Evolutionary conservation across 2,888 invertebrate genomes (phyloP).

Genomic region (Drosophila maculinotata): DNA sequence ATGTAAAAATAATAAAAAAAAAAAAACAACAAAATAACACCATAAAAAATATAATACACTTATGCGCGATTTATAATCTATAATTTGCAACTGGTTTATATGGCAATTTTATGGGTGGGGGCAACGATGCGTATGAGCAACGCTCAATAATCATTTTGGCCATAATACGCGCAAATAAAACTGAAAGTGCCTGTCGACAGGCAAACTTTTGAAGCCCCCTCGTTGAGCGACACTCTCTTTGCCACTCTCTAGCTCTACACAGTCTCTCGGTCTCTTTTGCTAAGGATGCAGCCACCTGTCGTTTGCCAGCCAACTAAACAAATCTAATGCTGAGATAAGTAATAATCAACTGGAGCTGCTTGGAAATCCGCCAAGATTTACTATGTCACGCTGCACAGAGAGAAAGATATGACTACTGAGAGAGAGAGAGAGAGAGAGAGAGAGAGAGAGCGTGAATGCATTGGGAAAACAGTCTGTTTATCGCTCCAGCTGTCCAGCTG

Average conservation of each 20-base stretch:
- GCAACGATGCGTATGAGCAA: conserved; percentile 73
- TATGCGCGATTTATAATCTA: neutral
- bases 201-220: conserved; percentile 1
- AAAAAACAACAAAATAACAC: conserved; percentile 39
- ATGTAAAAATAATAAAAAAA: conserved; percentile 51
- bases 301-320: conserved; percentile 33
- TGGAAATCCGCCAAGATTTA: conserved; percentile 56
- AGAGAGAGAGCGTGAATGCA: neutral
- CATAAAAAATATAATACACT: neutral
- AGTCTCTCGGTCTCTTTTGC: neutral
- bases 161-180: conserved; percentile 71
- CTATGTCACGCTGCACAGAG: conserved; percentile 50
- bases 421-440: neutral
- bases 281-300: conserved; percentile 53
- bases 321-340: conserved; percentile 57
- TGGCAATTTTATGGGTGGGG: conserved; percentile 28
- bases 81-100: conserved; percentile 12
- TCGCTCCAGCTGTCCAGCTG: conserved; percentile 54
- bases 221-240: neutral
- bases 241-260: conserved; percentile 4
- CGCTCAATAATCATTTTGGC: conserved; percentile 58
- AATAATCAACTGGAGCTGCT: conserved; percentile 57
- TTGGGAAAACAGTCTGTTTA: conserved; percentile 35
- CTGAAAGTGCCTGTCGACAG: conserved; percentile 65
- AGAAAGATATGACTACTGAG: no score